Base-by-base conservation (phyloP, 35 echinoderm and acorn worm genomes). In the Patiria miniata region DNA sequence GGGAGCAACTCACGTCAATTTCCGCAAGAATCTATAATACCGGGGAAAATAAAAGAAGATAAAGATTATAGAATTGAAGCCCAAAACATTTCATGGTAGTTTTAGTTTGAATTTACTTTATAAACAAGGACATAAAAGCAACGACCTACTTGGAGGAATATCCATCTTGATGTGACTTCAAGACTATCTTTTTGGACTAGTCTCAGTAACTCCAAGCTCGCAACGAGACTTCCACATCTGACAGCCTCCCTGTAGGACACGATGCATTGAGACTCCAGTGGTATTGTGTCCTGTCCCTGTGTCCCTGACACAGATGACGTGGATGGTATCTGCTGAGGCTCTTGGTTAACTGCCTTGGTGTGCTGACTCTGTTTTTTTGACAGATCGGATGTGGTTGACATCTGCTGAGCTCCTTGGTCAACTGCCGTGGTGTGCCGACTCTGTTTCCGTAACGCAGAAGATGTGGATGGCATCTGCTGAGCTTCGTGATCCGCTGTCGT, bases 161-260 rank as follows among this genome's bases (percentile, higher is more conserved):
- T 69, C 33, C 23, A 69, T 23, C 61, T 69, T 8, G 61, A 69
- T 10, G 28, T 30, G 0, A 69, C 33, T 29, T 69, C 1, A 2
- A 69, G 10, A 14, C 19, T 10, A 23, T 69, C 7, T 2, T 34
- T 69, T 34, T 69, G 6, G 17, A 30, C 26, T 2, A 69, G 1
- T 34, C 33, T 69, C 1, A 69, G 23, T 34, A 69, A 34, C 61
- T 69, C 61, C 28, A 69, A 29, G 14, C 8, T 34, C 8, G 61
- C 61, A 34, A 69, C 61, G 5, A 69, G 61, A 14, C 61, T 69
- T 69, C 61, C 61, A 29, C 61, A 69, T 29, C 61, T 69, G 23
- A 69, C 28, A 30, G 61, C 61, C 19, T 69, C 61, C 7, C 61
- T 23, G 33, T 69, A 69, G 23, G 61, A 69, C 61, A 9, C 10